Percentiles rank a stretch among this genome's conserved stretches.
These are phyloP conservation scores for Cetonia aurata DNA, from an alignment of 2,888 invertebrate species.

Conservation along the genomic window DNA sequence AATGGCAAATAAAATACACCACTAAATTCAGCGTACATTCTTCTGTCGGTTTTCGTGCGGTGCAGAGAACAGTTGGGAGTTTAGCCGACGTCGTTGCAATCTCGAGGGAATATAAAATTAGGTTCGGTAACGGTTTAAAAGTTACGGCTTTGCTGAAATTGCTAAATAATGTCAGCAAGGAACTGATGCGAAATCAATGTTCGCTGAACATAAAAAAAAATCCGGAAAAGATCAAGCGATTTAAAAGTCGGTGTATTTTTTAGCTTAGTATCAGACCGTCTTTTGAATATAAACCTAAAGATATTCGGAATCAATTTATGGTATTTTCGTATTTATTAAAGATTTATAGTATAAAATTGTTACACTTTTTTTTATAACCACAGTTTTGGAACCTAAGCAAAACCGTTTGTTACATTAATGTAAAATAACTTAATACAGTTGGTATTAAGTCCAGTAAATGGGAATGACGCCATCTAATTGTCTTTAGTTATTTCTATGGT, in stretches of 20 bases:
- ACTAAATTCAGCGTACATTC: conserved; percentile 46
- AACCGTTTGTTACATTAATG: too few relatives aligned
- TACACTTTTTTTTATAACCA: neutral
- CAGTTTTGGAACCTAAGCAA: too few relatives aligned
- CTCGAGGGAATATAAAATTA: conserved; percentile 35
- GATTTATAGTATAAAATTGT: neutral
- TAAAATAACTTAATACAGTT: too few relatives aligned
- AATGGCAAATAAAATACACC: conserved; percentile 51
- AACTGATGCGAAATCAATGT: conserved; percentile 39
- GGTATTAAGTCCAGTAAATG: too few relatives aligned
- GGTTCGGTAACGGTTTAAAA: conserved; percentile 33
- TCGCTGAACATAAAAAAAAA: conserved; percentile 13
- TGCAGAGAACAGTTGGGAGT: conserved; percentile 29
- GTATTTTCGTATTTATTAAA: neutral
- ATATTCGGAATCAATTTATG: too few relatives aligned
- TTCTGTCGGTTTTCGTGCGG: conserved; percentile 25
- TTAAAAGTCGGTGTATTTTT: neutral
- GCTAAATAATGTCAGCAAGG: conserved; percentile 30
- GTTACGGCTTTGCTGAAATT: conserved; percentile 32
- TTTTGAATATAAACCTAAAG: neutral
- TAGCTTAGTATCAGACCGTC: conserved; percentile 1
- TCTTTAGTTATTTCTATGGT: too few relatives aligned
- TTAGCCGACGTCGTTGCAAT: conserved; percentile 31
- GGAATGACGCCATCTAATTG: too few relatives aligned
- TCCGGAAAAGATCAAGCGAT: conserved; percentile 1